A percentile compares a stretch with the other conserved stretches of the same genome.
Conservation (phyloP, 2,113 vertebrate genomes). For the Chaetorhynchus papuensis region DNA sequence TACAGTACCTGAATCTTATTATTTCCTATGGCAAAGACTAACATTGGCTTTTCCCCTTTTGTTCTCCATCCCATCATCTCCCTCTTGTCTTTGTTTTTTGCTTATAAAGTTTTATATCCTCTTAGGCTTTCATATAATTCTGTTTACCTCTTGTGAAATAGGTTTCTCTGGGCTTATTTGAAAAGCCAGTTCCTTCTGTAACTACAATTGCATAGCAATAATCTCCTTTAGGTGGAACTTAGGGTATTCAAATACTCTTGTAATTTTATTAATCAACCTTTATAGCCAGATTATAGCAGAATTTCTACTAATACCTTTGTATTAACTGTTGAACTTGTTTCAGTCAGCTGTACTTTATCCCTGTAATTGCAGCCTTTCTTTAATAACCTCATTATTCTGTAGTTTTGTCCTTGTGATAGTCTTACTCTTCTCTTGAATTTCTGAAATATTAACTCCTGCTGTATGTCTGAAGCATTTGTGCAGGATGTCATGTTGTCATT, state of each 20-base stretch:
- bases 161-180: neutral
- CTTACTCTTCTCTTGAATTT: neutral
- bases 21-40: neutral
- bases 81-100: neutral
- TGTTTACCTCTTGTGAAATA: constrained; percentile 12
- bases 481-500: neutral
- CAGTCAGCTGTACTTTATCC: neutral
- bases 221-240: constrained; percentile 16
- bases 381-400: neutral
- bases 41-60: neutral
- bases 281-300: neutral
- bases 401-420: neutral
- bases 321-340: neutral
- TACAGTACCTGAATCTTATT: neutral
- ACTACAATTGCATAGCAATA: neutral
- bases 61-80: neutral
- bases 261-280: neutral
- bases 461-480: neutral
- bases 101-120: neutral
- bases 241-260: neutral
- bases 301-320: neutral
- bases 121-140: neutral
- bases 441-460: constrained; percentile 9
- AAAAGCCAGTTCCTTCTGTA: neutral
- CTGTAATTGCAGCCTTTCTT: neutral